Conservation (phyloP, 1,140 invertebrate species). For the Drosophila ogumai region DNA sequence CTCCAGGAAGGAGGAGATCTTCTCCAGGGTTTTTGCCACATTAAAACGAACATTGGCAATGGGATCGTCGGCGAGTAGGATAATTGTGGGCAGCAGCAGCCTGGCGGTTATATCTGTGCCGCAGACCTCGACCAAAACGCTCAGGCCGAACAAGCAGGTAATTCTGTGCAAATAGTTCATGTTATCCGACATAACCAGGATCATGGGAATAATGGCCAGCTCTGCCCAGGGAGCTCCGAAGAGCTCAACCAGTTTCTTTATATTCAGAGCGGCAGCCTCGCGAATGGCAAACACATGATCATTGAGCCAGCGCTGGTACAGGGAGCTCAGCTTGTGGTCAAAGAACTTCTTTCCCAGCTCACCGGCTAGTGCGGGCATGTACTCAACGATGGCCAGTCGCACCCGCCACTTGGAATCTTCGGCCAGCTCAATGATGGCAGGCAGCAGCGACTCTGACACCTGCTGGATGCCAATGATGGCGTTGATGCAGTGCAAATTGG, state of each 20-base stretch:
- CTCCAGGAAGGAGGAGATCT: slow-evolving; percentile 96
- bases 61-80: slow-evolving; percentile 96
- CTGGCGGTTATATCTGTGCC: slow-evolving; percentile 96
- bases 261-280: slow-evolving; percentile 98
- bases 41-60: slow-evolving; percentile 99
- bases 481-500: slow-evolving; percentile 99
- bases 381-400: slow-evolving; percentile 95
- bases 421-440: slow-evolving; percentile 99
- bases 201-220: slow-evolving; percentile 98
- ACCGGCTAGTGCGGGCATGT: slow-evolving; percentile 99
- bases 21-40: slow-evolving; percentile 99
- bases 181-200: slow-evolving; percentile 95
- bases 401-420: slow-evolving; percentile 99
- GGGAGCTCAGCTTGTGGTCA: slow-evolving; percentile 97
- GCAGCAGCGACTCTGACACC: slow-evolving; percentile 95
- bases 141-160: slow-evolving; percentile 99
- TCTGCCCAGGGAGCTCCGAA: slow-evolving; percentile 99
- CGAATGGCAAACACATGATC: slow-evolving; percentile 99
- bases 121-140: slow-evolving; percentile 97
- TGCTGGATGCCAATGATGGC: slow-evolving; percentile 97
- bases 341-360: slow-evolving; percentile 99
- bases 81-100: slow-evolving; percentile 97
- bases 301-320: slow-evolving; percentile 99
- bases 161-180: slow-evolving; percentile 98
- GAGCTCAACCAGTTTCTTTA: slow-evolving; percentile 99